A percentile compares a stretch with the other conserved stretches of the same genome.
phyloP scores from a whole-genome alignment of 2,888 invertebrate species.

The Camptogramma bilineatum region DNA sequence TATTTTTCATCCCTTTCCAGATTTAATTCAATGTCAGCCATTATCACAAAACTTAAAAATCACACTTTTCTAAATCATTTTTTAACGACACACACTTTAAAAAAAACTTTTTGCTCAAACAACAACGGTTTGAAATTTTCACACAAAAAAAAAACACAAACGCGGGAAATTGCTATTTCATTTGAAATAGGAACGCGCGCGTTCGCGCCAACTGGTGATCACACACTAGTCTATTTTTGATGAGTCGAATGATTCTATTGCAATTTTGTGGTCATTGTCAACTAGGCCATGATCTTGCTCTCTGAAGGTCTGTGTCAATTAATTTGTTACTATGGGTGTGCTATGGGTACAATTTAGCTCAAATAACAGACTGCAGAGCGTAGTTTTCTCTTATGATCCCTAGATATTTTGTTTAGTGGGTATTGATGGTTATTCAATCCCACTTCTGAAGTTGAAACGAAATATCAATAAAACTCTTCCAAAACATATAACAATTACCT shows the following conservation, averaged over 20 bases:
- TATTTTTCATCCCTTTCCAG: conserved; percentile 45
- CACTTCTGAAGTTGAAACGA: no score
- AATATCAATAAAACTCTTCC: no score
- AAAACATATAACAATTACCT: no score
- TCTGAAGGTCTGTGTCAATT: background rate
- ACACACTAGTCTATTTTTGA: conserved; percentile 78
- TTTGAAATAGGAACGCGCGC: conserved; percentile 52
- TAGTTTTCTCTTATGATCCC: no score
- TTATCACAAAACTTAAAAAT: conserved; percentile 44
- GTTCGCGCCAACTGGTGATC: conserved; percentile 60
- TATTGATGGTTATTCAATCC: no score
- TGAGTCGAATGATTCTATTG: conserved; percentile 58
- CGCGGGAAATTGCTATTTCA: conserved; percentile 36
- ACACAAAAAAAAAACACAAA: conserved; percentile 31
- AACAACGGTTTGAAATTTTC: conserved; percentile 4
- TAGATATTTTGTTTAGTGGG: no score
- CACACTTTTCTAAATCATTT: conserved; percentile 28
- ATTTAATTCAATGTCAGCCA: conserved; percentile 56
- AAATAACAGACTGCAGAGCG: background rate
- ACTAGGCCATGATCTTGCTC: conserved; percentile 15
- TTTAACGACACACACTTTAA: background rate
- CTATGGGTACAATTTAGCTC: background rate
- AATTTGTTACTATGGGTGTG: conserved; percentile 1
- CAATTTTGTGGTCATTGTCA: conserved; percentile 50
- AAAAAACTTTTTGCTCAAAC: background rate